Evolutionary conservation across 2,113 vertebrate species (phyloP).

Genomic region (Canis aureus): DNA sequence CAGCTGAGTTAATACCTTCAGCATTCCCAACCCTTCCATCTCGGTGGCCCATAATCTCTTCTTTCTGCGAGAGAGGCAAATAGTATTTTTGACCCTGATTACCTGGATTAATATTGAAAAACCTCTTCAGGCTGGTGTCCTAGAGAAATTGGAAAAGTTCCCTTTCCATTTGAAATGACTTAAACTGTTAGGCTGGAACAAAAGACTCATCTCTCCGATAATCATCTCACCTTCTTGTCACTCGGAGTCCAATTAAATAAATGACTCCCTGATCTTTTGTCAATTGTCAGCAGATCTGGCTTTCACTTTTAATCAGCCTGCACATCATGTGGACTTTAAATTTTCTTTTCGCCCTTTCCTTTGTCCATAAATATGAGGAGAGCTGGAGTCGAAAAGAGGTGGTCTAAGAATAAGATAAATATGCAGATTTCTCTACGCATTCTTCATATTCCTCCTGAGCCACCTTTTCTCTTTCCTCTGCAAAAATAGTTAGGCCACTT

Average conservation of each 20-base stretch:
- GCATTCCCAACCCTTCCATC: background rate
- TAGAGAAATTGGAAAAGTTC: constrained; percentile 64
- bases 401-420: constrained; percentile 29
- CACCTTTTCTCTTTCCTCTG: constrained; percentile 53
- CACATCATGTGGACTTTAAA: constrained; percentile 38
- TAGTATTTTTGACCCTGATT: constrained; percentile 60
- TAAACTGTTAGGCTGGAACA: constrained; percentile 23
- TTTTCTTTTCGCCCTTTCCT: constrained; percentile 70
- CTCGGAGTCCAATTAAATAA: constrained; percentile 75
- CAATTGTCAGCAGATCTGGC: constrained; percentile 72
- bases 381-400: constrained; percentile 48
- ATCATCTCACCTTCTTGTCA: constrained; percentile 60
- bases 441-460: background rate
- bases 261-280: constrained; percentile 44
- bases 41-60: background rate
- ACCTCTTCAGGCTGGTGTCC: constrained; percentile 17
- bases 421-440: constrained; percentile 12
- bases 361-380: constrained; percentile 55
- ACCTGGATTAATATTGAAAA: constrained; percentile 70
- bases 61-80: constrained; percentile 28
- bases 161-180: constrained; percentile 62
- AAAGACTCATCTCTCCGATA: constrained; percentile 7
- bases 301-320: constrained; percentile 70
- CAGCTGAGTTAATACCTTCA: background rate
- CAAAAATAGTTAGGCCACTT: background rate